Evolutionary conservation across 2,888 invertebrate species (phyloP).

Genomic region (Parthenolecanium corni): DNA sequence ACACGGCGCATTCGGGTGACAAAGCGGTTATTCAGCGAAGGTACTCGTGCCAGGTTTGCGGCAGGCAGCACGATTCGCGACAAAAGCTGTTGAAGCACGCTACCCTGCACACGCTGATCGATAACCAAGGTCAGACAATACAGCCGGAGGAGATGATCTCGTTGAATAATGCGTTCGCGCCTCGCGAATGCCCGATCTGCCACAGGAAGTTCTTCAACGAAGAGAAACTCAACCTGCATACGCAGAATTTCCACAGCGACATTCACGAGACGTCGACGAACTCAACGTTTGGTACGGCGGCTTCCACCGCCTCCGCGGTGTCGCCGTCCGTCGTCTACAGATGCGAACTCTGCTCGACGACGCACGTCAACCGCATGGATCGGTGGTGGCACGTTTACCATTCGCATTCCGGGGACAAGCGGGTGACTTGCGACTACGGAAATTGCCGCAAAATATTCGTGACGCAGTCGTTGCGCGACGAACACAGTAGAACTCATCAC

Average conservation of each 20-base stretch:
- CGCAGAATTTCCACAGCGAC: constrained; percentile 38
- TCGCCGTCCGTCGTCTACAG: constrained; percentile 32
- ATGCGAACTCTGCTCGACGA: constrained; percentile 42
- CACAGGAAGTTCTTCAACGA: constrained; percentile 42
- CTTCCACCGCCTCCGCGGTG: constrained; percentile 13
- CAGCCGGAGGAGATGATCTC: constrained; percentile 36
- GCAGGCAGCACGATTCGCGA: constrained; percentile 46
- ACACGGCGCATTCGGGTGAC: constrained; percentile 39
- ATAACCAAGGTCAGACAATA: constrained; percentile 34
- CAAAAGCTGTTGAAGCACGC: constrained; percentile 45
- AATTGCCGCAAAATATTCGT: constrained; percentile 39
- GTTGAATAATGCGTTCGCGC: constrained; percentile 34
- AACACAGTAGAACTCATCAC: constrained; percentile 40
- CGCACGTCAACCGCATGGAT: constrained; percentile 42
- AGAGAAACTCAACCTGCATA: constrained; percentile 42
- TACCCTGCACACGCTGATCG: constrained; percentile 44
- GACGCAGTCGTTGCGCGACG: constrained; percentile 40
- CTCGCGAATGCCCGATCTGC: constrained; percentile 39
- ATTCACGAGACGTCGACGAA: constrained; percentile 25
- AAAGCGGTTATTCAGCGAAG: constrained; percentile 35
- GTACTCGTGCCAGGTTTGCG: constrained; percentile 41
- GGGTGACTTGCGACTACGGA: constrained; percentile 33
- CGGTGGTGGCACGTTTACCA: constrained; percentile 43
- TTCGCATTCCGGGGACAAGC: constrained; percentile 39
- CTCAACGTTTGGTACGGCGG: not conserved